Evolutionary conservation across 2,113 vertebrate species (phyloP).

Genomic region (Cervus canadensis): DNA sequence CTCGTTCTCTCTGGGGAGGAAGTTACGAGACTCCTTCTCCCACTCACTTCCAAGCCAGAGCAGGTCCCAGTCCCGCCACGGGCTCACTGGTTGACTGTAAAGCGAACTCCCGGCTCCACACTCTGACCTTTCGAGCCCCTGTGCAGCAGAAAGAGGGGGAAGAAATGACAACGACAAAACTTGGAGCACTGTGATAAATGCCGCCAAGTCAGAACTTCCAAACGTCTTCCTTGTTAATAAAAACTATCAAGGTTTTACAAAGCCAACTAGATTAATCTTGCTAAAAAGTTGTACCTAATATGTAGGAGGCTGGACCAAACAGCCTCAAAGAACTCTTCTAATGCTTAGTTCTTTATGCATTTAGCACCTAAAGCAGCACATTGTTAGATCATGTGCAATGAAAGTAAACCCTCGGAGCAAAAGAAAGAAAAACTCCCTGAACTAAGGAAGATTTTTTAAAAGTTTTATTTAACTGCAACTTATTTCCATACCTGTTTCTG

Average conservation of each 20-base stretch:
- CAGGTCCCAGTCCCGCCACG: constrained; percentile 90
- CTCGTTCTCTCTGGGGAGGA: not conserved
- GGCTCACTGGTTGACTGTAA: constrained; percentile 95
- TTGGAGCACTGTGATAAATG: not conserved
- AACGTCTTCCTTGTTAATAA: not conserved
- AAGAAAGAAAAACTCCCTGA: not conserved
- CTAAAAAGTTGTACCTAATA: not conserved
- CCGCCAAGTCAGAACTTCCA: not conserved
- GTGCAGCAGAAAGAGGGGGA: not conserved
- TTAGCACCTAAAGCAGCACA: not conserved
- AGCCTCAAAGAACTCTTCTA: not conserved
- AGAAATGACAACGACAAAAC: not conserved
- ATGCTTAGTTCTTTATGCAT: not conserved
- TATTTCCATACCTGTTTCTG: constrained; percentile 83
- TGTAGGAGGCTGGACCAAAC: not conserved
- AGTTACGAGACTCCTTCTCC: not conserved
- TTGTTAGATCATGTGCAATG: not conserved
- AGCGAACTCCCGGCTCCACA: constrained; percentile 92
- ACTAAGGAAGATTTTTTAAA: not conserved
- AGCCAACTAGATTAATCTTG: not conserved
- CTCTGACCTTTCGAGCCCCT: constrained; percentile 88
- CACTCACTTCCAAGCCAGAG: constrained; percentile 95
- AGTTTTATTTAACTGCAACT: not conserved
- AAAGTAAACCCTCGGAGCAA: not conserved
- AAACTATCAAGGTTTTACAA: not conserved